These are phyloP conservation scores for Falco naumanni DNA, from an alignment of 2,797 vertebrate species.

Conservation along the genomic window DNA sequence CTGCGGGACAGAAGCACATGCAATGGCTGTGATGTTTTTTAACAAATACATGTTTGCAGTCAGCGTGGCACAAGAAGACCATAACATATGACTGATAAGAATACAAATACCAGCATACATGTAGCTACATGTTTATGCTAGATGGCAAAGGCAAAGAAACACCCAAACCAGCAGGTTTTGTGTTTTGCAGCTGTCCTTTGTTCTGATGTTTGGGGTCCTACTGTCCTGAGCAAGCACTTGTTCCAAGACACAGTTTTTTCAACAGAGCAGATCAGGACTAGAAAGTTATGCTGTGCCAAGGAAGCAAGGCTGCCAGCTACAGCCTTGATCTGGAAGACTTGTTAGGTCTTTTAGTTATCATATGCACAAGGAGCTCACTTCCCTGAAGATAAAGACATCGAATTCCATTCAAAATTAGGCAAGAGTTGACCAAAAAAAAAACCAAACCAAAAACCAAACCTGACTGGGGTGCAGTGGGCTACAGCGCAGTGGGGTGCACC, in stretches of 20 bases:
- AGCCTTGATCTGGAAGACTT: background rate
- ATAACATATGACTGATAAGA: rapidly evolving
- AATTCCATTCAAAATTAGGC: background rate
- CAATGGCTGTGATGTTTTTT: background rate
- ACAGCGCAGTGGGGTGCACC: background rate
- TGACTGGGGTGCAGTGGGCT: background rate
- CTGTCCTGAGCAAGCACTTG: background rate
- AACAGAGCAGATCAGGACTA: background rate
- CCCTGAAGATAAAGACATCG: background rate
- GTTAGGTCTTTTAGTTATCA: background rate
- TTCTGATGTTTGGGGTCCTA: rapidly evolving
- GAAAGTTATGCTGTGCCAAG: background rate
- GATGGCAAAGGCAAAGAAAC: background rate
- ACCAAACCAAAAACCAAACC: background rate
- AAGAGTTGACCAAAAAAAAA: background rate
- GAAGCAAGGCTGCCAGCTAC: background rate
- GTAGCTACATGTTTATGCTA: background rate
- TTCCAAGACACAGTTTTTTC: background rate
- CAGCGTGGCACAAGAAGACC: background rate
- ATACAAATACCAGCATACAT: background rate
- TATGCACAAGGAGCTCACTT: background rate
- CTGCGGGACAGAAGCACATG: background rate
- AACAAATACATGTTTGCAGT: background rate
- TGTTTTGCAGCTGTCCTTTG: background rate
- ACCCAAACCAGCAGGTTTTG: background rate